Evolutionary conservation across 1,140 invertebrate species (phyloP).

Genomic region (Papilio helenus): DNA sequence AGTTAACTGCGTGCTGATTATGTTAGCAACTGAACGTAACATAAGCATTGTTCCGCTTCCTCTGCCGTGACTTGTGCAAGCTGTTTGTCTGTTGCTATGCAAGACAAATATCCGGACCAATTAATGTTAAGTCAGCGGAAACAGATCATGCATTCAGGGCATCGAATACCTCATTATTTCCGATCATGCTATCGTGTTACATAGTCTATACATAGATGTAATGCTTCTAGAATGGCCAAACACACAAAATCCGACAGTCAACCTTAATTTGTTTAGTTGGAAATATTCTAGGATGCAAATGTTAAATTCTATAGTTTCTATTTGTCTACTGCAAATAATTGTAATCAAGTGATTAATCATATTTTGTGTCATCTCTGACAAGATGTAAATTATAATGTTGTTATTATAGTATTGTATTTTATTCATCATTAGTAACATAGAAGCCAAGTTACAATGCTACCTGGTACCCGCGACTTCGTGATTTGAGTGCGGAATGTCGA

Average conservation of each 20-base stretch:
- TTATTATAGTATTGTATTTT: background rate
- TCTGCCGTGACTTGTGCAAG: background rate
- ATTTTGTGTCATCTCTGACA: background rate
- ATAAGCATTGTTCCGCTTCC: background rate
- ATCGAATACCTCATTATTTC: background rate
- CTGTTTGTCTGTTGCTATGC: background rate
- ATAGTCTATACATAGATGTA: background rate
- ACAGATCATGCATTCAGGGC: background rate
- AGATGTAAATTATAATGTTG: background rate
- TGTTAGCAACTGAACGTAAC: background rate
- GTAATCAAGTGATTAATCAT: constrained; percentile 17
- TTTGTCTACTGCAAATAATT: constrained; percentile 9
- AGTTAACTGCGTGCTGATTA: background rate
- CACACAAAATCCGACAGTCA: background rate
- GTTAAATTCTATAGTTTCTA: background rate
- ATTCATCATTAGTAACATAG: background rate
- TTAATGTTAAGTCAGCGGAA: background rate
- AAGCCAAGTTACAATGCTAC: background rate
- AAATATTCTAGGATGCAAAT: background rate
- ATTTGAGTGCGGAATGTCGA: no score
- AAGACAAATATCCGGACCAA: background rate
- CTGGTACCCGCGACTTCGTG: no score
- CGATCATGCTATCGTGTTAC: constrained; percentile 11
- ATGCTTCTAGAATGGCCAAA: background rate
- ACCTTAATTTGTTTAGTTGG: background rate